Evolutionary conservation across 2,113 vertebrate genomes (phyloP), one percentile per base, ranked within the genome.

Genomic region (Poecilia latipinna): DNA sequence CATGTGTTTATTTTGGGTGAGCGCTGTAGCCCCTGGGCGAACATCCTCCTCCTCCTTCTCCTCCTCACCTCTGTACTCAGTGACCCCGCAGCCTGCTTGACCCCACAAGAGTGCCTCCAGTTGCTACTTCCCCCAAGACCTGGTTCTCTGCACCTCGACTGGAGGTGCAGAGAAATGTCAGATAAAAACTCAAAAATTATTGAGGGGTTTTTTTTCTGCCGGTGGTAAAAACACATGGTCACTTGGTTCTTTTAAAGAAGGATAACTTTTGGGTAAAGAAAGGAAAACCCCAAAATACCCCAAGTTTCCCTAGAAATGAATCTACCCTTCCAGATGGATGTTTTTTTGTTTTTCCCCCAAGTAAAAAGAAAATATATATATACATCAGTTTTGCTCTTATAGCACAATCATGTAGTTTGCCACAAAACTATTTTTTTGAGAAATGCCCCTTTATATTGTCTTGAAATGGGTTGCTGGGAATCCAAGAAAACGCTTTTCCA

Each of bases 11-110:
- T 80, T 79, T 79, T 17, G n/a, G 79, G 69, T 70, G 72, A 85
- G 74, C 64, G 77, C 10, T 75, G 85, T 83, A 87, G 65, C 79
- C 77, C 71, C 78, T 24, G 26, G 70, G 71, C 29, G 2, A 82
- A 73, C 74, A 72, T 44, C 77, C 72, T 74, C 48, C 61, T 65
- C 75, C 39, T 42, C 13, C 48, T 76, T 70, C 13, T 42, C 39
- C 57, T 76, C 77, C 65, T 86, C 80, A 90, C 87, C 90, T 89
- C 75, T 87, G 84, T 90, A 85, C 86, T 87, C 82, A 26, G 61
- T 89, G 84, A 92, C 86, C 87, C 75, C 60, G 48, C 54, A 54
- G 35, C 74, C 74, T 78, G 42, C 63, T 66, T 82, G 81, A 88
- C 79, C 84, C 72, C n/a, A 28, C 5, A 39, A 29, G 26, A 75